Evolutionary conservation across 2,113 vertebrate species (phyloP), one percentile per base, ranked within the genome.

Genomic region (Neotoma lepida): DNA sequence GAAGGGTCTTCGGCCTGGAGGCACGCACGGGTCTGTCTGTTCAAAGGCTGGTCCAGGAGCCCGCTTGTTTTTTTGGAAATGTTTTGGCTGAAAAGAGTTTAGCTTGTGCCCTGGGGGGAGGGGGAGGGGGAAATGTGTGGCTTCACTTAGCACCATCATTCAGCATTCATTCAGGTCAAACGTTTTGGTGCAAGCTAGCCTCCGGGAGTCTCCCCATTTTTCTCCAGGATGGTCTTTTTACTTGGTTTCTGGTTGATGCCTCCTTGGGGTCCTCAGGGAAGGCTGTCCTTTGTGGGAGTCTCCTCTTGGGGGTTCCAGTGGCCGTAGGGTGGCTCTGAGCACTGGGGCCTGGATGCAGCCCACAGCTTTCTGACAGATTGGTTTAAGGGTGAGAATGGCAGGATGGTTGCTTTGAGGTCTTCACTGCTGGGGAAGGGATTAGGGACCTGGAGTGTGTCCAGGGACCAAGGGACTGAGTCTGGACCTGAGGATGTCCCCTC

Each of bases 211-310:
- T 6, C 2, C 46, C 85, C 35, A 41, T 41, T 71, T 86, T 71
- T 39, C 18, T 66, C 17, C 73, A 30, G 54, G 35, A 18, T 54
- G 13, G 22, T 46, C 68, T 46, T 68, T 24, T 56, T 18, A 41
- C 46, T 85, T 35, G 2, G 89, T 33, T 41, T 92, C 44, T 84
- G 39, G 81, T 44, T 3, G 0, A 30, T 3, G 1, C 26, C 74
- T 82, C 41, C 12, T 28, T 17, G 26, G 56, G 39, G 74, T 81
- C 97, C 98, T 98, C 98, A 98, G 98, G 98, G 98, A 71, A 98
- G 49, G 68, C 7, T 0, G 0, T 56, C 4, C 15, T 41, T 51
- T 1, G 91, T 39, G 51, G n/a, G 87, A 61, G 26, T 28, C 14
- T 22, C 6, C 17, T 61, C 51, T 51, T 28, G 10, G 61, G 46